Conservation (phyloP, 2,113 vertebrate genomes). For the Panurus biarmicus region DNA sequence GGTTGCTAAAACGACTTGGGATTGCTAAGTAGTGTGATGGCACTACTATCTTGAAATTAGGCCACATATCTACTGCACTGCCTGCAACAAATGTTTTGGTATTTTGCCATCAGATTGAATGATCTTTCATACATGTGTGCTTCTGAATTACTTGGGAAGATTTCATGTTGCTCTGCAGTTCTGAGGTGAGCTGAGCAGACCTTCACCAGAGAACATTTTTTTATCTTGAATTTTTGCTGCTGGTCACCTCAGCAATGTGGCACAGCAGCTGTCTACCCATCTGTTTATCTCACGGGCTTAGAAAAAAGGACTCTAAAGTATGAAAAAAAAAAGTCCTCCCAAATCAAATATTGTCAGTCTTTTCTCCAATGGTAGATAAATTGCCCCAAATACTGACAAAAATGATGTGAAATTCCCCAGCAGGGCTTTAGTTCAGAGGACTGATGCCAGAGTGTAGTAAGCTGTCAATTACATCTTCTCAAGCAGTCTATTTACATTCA, state of each 20-base stretch:
- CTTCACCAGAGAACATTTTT: background rate
- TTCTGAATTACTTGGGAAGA: background rate
- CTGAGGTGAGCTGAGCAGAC: background rate
- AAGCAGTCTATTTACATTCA: background rate
- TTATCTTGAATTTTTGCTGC: background rate
- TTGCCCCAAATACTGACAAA: background rate
- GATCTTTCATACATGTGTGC: accelerated
- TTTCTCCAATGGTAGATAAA: background rate
- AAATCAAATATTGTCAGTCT: background rate
- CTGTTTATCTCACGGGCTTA: background rate
- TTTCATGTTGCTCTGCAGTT: background rate
- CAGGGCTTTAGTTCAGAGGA: background rate
- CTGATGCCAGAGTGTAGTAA: background rate
- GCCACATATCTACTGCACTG: background rate
- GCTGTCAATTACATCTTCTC: background rate
- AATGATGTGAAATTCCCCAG: background rate
- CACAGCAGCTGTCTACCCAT: background rate
- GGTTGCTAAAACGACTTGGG: background rate
- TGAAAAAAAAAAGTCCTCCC: background rate
- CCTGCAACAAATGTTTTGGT: background rate
- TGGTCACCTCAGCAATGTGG: background rate
- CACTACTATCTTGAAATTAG: background rate
- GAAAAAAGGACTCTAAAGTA: background rate
- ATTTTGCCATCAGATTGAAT: background rate
- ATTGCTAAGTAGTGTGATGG: background rate